phyloP scores from a whole-genome alignment of 2,888 invertebrate genomes.

The Pandemis cinnamomeana region DNA sequence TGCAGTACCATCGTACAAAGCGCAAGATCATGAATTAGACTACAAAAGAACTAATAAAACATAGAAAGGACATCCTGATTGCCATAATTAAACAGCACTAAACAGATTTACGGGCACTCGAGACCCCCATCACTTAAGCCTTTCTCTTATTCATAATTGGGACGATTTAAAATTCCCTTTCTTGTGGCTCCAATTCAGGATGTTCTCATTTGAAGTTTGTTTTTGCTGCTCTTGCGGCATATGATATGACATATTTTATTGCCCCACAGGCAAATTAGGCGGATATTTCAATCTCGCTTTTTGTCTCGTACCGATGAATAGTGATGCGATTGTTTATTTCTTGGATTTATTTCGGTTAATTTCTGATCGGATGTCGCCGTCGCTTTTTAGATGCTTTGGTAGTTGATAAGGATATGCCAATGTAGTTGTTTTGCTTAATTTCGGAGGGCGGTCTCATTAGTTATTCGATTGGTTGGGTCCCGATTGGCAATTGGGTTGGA shows the following conservation, averaged over 20 bases:
- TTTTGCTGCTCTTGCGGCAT: slow-evolving; percentile 73
- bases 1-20: slow-evolving; percentile 15
- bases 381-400: slow-evolving; percentile 52
- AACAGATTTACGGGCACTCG: slow-evolving; percentile 64
- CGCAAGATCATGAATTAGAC: slow-evolving; percentile 52
- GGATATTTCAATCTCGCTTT: slow-evolving; percentile 80
- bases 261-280: slow-evolving; percentile 79
- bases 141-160: slow-evolving; percentile 74
- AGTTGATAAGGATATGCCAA: slow-evolving; percentile 36
- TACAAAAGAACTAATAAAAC: slow-evolving; percentile 54
- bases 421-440: slow-evolving; percentile 39
- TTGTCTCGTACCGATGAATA: slow-evolving; percentile 67
- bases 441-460: slow-evolving; percentile 19
- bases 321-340: slow-evolving; percentile 54
- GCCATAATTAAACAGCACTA: slow-evolving; percentile 65
- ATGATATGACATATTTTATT: slow-evolving; percentile 83
- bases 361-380: slow-evolving; percentile 54
- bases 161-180: slow-evolving; percentile 63
- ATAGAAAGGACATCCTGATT: slow-evolving; percentile 63
- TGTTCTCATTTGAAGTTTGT: slow-evolving; percentile 75
- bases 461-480: slow-evolving; percentile 22
- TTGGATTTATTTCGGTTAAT: slow-evolving; percentile 40
- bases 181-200: slow-evolving; percentile 69
- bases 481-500: slow-evolving; percentile 17
- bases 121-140: slow-evolving; percentile 74